Evolutionary conservation across 1,140 invertebrate genomes (phyloP).

Genomic region (Notospermus geniculatus): DNA sequence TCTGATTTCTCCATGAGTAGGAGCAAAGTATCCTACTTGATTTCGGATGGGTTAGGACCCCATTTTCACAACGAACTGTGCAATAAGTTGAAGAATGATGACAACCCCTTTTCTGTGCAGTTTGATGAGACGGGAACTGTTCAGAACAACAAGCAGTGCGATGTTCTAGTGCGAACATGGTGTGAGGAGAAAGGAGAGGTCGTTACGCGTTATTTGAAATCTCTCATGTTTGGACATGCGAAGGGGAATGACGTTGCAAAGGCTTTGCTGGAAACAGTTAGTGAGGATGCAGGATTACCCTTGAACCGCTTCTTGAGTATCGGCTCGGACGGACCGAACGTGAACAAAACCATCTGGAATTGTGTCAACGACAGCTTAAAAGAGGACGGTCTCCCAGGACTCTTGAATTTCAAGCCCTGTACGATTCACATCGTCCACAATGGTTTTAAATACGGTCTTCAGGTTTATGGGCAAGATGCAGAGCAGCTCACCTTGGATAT

Average conservation of each 20-base stretch:
- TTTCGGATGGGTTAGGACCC: constrained; percentile 24
- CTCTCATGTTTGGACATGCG: constrained; percentile 19
- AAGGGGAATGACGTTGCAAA: constrained; percentile 6
- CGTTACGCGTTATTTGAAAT: constrained; percentile 7
- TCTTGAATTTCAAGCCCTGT: constrained; percentile 27
- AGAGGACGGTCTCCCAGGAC: constrained; percentile 8
- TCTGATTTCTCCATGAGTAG: constrained; percentile 18
- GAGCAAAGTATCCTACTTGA: constrained; percentile 23
- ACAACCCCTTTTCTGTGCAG: no score
- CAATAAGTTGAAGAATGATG: no score
- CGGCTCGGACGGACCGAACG: constrained; percentile 34
- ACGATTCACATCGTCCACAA: constrained; percentile 32
- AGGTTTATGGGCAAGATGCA: no score
- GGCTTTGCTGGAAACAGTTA: constrained; percentile 9
- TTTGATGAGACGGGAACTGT: constrained; percentile 19
- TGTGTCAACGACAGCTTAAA: constrained; percentile 30
- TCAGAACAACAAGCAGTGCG: constrained; percentile 14
- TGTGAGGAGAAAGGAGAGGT: background rate
- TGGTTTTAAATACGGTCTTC: no score
- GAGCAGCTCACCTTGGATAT: no score
- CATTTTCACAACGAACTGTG: no score
- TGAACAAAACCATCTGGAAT: constrained; percentile 29
- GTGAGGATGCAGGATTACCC: no score
- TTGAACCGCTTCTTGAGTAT: no score
- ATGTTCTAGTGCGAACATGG: constrained; percentile 13